A percentile compares a stretch with the other conserved stretches of the same genome.
Evolutionary conservation across 2,113 vertebrate species (phyloP).

Genomic region (Zootoca vivipara): DNA sequence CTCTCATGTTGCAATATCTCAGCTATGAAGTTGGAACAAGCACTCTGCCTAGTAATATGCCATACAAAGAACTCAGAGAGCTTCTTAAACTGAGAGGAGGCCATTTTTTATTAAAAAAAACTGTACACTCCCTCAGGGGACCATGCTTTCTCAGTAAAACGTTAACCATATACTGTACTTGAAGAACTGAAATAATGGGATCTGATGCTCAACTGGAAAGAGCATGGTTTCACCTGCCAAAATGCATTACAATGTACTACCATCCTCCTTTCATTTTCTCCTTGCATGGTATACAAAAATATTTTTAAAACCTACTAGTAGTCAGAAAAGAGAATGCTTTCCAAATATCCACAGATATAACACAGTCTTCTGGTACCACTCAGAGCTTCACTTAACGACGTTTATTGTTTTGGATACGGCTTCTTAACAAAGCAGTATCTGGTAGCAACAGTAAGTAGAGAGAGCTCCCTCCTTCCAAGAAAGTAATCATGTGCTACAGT

Average conservation of each 20-base stretch:
- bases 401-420: conserved; percentile 15
- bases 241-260: background rate
- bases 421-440: conserved; percentile 31
- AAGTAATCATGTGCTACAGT: background rate
- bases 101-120: no score
- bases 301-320: conserved; percentile 17
- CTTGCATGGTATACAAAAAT: conserved; percentile 2
- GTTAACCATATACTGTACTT: no score
- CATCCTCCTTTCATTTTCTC: background rate
- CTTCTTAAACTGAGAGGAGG: no score
- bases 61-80: no score
- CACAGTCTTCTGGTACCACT: conserved; percentile 26
- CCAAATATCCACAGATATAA: background rate
- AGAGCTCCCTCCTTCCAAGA: rapidly evolving
- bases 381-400: conserved; percentile 6
- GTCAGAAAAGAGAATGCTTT: background rate
- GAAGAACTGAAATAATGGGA: no score
- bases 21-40: no score
- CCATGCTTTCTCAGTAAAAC: no score
- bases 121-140: no score
- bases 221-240: conserved; percentile 6
- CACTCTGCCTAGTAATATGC: no score
- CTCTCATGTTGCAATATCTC: no score
- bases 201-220: background rate
- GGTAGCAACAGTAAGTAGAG: background rate